phyloP scores from a whole-genome alignment of 1,140 invertebrate genomes.

The Drosophila kurseongensis region DNA sequence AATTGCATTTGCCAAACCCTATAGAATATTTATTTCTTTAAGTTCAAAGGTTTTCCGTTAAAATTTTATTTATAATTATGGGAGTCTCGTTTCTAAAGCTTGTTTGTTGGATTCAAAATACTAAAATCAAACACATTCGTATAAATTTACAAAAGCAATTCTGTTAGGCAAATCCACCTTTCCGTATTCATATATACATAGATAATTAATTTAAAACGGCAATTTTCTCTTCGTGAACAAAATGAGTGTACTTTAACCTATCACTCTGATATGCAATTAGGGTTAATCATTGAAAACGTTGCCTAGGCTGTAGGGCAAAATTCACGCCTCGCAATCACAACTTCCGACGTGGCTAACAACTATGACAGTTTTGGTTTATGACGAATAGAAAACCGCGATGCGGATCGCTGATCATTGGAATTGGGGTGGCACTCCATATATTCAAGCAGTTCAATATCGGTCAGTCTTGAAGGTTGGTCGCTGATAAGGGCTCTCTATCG shows the following conservation, averaged over 20 bases:
- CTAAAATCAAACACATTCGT: too few relatives aligned
- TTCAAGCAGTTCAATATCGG: conserved; percentile 44
- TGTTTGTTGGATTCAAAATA: too few relatives aligned
- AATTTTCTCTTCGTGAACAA: conserved; percentile 5
- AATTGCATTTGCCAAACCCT: neutral
- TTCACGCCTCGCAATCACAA: conserved; percentile 46
- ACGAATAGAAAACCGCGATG: conserved; percentile 6
- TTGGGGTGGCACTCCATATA: neutral
- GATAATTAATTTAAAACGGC: neutral
- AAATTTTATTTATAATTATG: neutral
- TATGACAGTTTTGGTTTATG: conserved; percentile 18
- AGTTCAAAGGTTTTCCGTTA: neutral
- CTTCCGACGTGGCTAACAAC: conserved; percentile 27
- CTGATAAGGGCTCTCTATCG: conserved; percentile 40
- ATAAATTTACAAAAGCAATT: too few relatives aligned
- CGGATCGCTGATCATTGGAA: conserved; percentile 15
- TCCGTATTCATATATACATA: neutral
- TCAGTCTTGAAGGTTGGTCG: conserved; percentile 42
- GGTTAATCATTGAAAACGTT: conserved; percentile 33
- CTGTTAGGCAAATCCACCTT: too few relatives aligned
- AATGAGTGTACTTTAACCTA: conserved; percentile 18
- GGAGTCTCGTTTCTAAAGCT: too few relatives aligned
- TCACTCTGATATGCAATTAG: conserved; percentile 44
- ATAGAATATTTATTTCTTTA: neutral
- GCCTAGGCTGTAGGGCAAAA: conserved; percentile 26